Percentiles rank a stretch among this genome's conserved stretches.
Evolutionary conservation across 2,113 vertebrate genomes (phyloP).

Genomic region (Actinemys pallida): DNA sequence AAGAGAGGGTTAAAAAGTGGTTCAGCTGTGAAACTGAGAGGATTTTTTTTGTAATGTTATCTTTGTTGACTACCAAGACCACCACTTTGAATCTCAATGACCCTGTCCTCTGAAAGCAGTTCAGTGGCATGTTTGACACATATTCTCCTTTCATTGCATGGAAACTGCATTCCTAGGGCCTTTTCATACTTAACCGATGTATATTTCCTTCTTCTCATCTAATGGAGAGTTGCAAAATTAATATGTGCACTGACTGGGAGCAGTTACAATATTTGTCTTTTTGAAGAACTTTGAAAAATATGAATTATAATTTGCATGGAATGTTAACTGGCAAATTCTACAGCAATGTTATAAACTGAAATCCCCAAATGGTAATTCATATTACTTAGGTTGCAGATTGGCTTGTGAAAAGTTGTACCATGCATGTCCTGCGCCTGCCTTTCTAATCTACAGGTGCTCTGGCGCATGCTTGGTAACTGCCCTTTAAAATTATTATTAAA

Average conservation of each 20-base stretch:
- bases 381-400: background rate
- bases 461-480: rapidly evolving
- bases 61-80: rapidly evolving
- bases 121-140: background rate
- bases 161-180: background rate
- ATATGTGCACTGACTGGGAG: background rate
- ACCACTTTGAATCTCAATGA: background rate
- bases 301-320: background rate
- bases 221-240: background rate
- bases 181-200: background rate
- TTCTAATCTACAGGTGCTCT: constrained; percentile 16
- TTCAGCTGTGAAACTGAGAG: background rate
- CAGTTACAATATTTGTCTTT: background rate
- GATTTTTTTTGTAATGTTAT: background rate
- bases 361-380: background rate
- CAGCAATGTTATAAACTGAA: background rate
- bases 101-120: background rate
- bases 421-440: background rate
- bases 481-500: background rate
- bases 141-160: background rate
- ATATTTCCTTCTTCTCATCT: background rate
- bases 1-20: background rate
- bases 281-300: background rate
- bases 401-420: background rate
- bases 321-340: background rate